Percentiles rank a stretch among this genome's conserved stretches.
phyloP scores from a whole-genome alignment of 2,113 vertebrate species.

The Mormoops blainvillei region DNA sequence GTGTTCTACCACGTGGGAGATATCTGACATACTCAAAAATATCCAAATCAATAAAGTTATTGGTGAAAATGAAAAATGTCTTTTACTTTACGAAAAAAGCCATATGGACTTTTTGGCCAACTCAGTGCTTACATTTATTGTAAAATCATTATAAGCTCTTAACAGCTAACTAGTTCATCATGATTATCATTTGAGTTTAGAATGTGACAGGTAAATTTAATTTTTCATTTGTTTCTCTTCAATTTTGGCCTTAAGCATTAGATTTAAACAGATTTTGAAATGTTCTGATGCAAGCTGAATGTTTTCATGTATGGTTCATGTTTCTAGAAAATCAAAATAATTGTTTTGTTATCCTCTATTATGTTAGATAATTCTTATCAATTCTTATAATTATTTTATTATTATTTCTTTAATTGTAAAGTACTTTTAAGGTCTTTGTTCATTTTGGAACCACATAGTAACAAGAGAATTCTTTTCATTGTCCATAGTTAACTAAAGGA shows the following conservation, averaged over 20 bases:
- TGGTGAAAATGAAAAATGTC: too few relatives aligned
- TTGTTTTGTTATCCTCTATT: not conserved
- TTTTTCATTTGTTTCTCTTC: not conserved
- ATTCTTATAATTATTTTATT: not conserved
- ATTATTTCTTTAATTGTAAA: constrained; percentile 16
- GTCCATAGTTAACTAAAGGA: not conserved
- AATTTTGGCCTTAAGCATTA: not conserved
- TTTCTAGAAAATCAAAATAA: constrained; percentile 6
- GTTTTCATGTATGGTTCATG: not conserved
- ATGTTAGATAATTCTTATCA: not conserved
- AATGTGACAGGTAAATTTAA: not conserved
- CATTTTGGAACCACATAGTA: not conserved
- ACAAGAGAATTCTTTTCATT: not conserved
- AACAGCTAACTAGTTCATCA: not conserved
- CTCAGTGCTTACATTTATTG: not conserved
- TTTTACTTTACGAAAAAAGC: too few relatives aligned
- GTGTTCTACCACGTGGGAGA: too few relatives aligned
- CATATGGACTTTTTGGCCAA: too few relatives aligned
- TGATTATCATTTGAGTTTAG: not conserved
- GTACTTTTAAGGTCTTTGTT: not conserved
- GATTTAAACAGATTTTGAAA: not conserved
- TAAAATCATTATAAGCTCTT: not conserved
- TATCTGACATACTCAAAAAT: too few relatives aligned
- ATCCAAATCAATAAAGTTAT: too few relatives aligned
- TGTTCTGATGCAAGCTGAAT: not conserved